These are phyloP conservation scores for Pangasianodon hypophthalmus DNA, from an alignment of 2,113 vertebrate genomes.

Conservation along the genomic window DNA sequence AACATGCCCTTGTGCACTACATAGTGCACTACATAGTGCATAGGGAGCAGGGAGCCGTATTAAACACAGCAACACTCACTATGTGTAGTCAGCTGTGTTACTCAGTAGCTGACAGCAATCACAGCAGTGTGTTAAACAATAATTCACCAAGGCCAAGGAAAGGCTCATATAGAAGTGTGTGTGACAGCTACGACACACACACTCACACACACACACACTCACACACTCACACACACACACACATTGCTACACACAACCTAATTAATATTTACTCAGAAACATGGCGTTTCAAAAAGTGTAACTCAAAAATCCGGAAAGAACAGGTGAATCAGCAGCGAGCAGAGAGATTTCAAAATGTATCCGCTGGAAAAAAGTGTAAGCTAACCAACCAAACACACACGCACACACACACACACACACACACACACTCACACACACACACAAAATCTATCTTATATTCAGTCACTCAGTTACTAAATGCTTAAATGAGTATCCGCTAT, in stretches of 20 bases:
- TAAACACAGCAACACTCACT: not conserved
- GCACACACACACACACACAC: slow-evolving; percentile 5
- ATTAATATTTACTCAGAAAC: slow-evolving; percentile 64
- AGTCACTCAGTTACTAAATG: too few species aligned
- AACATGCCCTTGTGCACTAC: not conserved
- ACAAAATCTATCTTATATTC: too few species aligned
- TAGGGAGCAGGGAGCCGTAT: not conserved
- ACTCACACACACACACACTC: slow-evolving; percentile 8
- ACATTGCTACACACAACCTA: not conserved
- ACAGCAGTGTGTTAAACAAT: slow-evolving; percentile 39
- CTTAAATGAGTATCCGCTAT: too few species aligned
- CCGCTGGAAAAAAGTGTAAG: slow-evolving; percentile 13
- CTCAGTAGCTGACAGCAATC: slow-evolving; percentile 55
- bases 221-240: slow-evolving; percentile 19
- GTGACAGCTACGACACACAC: slow-evolving; percentile 19
- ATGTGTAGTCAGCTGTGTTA: not conserved
- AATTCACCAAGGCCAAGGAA: slow-evolving; percentile 22
- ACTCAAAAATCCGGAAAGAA: slow-evolving; percentile 43
- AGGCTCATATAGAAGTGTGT: slow-evolving; percentile 39
- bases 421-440: slow-evolving; percentile 2
- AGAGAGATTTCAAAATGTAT: slow-evolving; percentile 58
- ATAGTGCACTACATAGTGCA: not conserved
- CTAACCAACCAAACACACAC: not conserved
- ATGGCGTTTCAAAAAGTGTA: slow-evolving; percentile 33
- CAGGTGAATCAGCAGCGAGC: slow-evolving; percentile 69